phyloP scores from a whole-genome alignment of 2,888 invertebrate genomes.

The Troides aeacus region DNA sequence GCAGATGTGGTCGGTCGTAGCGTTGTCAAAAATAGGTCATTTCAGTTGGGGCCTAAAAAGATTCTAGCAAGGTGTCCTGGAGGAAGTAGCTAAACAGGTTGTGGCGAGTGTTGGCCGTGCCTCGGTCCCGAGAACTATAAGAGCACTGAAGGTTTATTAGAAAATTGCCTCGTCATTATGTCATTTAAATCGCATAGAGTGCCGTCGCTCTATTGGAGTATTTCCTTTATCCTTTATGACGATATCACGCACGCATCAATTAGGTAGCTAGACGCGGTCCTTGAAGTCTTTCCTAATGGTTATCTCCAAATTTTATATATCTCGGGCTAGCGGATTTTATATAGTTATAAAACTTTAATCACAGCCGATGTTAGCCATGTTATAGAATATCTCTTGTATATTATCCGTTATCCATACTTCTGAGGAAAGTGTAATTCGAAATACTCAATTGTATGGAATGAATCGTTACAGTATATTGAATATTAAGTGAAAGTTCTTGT shows the following conservation, averaged over 20 bases:
- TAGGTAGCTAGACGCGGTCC: constrained; percentile 66
- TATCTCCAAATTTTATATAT: neutral
- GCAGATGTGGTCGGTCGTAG: neutral
- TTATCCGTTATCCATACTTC: neutral
- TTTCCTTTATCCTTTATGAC: constrained; percentile 79
- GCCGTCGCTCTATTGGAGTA: constrained; percentile 78
- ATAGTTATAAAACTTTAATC: neutral
- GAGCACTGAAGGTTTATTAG: constrained; percentile 79
- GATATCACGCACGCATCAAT: constrained; percentile 72
- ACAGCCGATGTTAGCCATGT: neutral
- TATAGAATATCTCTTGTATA: neutral
- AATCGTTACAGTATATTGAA: neutral
- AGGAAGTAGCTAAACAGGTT: constrained; percentile 76
- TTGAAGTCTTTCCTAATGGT: constrained; percentile 48
- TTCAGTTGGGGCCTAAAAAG: constrained; percentile 35
- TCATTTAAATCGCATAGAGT: constrained; percentile 81
- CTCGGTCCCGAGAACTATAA: constrained; percentile 69
- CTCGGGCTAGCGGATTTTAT: neutral
- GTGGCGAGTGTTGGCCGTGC: constrained; percentile 62
- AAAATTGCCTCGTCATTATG: constrained; percentile 80
- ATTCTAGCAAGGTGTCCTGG: constrained; percentile 60
- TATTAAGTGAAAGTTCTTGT: neutral
- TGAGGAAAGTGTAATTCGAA: neutral
- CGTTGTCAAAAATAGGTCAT: constrained; percentile 21
- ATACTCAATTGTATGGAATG: too few species aligned